Evolutionary conservation across 2,113 vertebrate genomes (phyloP), one percentile per base, ranked within the genome.

Genomic region (Cynoglossus semilaevis): DNA sequence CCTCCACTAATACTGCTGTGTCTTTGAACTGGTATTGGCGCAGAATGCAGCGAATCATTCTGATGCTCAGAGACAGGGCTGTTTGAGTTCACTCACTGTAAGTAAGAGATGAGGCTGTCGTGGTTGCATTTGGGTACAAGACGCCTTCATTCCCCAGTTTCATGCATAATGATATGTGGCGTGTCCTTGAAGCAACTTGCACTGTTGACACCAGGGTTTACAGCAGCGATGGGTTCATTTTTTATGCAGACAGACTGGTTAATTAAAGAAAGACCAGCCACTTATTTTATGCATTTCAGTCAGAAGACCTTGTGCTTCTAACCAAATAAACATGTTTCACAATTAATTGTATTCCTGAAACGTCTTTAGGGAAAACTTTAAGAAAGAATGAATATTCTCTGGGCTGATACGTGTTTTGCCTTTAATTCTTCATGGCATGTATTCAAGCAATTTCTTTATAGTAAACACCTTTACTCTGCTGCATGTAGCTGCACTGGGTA

Each of bases 1-100:
- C 16, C 7, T 15, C 18, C 7, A 1, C 47, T 9, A 15, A 45
- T 8, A 9, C 35, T 2, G 15, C 8, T 45, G 7, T 17, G 8
- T n/a, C 46, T 76, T 65, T 79, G 69, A 84, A 51, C 49, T 38
- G 1, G 38, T 63, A 36, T 49, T 53, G 37, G 50, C 53, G 14
- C 42, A 63, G 46, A 18, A 58, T 38, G 41, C 48, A 4, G 14
- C 55, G 48, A 70, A 15, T 65, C 36, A 43, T 9, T 7, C 12
- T 19, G 42, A 8, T 1, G 48, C 12, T 48, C 11, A 62, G 53
- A 57, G 47, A 80, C 13, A 1, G 7, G 35, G 36, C 41, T 19
- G 16, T 45, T 50, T 43, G 19, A 46, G 43, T 60, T 60, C 46
- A 57, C n/a, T n/a, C 19, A 17, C 29, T 13, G 41, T 52, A 42